Conservation (phyloP, 2,113 vertebrate genomes). For the Recurvirostra avosetta region DNA sequence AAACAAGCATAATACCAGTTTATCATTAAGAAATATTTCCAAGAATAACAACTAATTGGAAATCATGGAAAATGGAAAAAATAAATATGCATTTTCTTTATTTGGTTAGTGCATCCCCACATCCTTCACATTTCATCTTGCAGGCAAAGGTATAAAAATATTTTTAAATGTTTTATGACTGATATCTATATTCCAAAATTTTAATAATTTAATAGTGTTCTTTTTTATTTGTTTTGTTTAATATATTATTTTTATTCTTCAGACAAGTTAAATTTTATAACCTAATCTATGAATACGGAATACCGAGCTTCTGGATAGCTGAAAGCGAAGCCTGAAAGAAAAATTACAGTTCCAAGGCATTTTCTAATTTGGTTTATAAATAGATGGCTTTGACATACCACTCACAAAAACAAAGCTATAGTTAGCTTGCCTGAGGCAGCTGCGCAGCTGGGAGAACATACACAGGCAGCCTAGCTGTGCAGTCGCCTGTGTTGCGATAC, state of each 20-base stretch:
- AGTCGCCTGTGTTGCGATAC: not conserved
- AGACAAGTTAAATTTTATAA: not conserved
- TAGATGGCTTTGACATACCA: constrained; percentile 36
- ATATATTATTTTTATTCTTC: not conserved
- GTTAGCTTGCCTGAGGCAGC: constrained; percentile 41
- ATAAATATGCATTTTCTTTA: not conserved
- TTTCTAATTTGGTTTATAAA: constrained; percentile 56
- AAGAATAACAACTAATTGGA: not conserved
- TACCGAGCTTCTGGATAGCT: not conserved
- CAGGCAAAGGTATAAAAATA: not conserved
- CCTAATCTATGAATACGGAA: not conserved
- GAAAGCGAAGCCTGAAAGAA: not conserved
- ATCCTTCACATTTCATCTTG: not conserved
- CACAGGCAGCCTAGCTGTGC: not conserved
- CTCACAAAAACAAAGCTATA: constrained; percentile 48
- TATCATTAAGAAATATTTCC: not conserved
- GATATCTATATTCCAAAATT: not conserved
- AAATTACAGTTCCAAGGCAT: constrained; percentile 31
- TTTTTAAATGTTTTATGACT: not conserved
- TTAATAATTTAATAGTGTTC: not conserved
- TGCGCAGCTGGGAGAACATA: not conserved
- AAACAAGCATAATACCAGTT: not conserved
- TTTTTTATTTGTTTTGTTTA: not conserved
- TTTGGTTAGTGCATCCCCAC: not conserved
- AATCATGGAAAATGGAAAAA: not conserved